These are phyloP conservation scores for Cryptoblepharus egeriae DNA, from an alignment of 2,797 vertebrate species.

Conservation along the genomic window DNA sequence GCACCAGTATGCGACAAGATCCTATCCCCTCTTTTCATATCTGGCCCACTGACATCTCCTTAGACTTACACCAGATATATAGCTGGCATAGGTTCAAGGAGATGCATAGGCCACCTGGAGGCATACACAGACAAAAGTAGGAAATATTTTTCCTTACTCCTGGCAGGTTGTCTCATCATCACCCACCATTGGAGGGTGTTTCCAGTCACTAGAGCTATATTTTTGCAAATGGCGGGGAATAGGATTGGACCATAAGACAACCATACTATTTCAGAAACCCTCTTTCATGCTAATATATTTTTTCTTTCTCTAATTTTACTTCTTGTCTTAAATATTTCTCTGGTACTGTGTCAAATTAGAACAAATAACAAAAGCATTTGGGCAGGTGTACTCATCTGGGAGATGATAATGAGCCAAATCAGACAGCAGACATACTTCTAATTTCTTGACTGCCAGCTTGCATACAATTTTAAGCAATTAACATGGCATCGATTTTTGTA, in stretches of 20 bases:
- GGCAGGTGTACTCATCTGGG: slow-evolving; percentile 48
- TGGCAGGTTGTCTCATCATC: slow-evolving; percentile 19
- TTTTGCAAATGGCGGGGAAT: too few relatives aligned
- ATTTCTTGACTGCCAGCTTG: slow-evolving; percentile 65
- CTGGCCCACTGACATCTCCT: too few relatives aligned
- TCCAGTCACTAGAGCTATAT: too few relatives aligned
- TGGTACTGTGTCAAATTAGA: slow-evolving; percentile 36
- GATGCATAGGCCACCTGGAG: too few relatives aligned
- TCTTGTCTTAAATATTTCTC: slow-evolving; percentile 40
- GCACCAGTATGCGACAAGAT: too few relatives aligned
- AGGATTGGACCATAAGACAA: too few relatives aligned
- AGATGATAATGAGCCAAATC: slow-evolving; percentile 64
- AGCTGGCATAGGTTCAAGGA: too few relatives aligned
- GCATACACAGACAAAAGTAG: too few relatives aligned
- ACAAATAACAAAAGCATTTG: slow-evolving; percentile 40
- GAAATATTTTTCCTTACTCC: too few relatives aligned
- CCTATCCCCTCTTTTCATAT: too few relatives aligned
- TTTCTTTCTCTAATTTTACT: not conserved
- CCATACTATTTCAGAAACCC: not conserved
- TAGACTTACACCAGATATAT: too few relatives aligned
- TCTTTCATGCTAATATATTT: not conserved
- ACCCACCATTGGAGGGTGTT: too few relatives aligned
- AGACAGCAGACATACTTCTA: slow-evolving; percentile 64
- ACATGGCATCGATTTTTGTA: slow-evolving; percentile 63
- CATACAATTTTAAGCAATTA: slow-evolving; percentile 70